These are phyloP conservation scores for Homarus americanus DNA, from an alignment of 1,140 invertebrate genomes.

Conservation along the genomic window DNA sequence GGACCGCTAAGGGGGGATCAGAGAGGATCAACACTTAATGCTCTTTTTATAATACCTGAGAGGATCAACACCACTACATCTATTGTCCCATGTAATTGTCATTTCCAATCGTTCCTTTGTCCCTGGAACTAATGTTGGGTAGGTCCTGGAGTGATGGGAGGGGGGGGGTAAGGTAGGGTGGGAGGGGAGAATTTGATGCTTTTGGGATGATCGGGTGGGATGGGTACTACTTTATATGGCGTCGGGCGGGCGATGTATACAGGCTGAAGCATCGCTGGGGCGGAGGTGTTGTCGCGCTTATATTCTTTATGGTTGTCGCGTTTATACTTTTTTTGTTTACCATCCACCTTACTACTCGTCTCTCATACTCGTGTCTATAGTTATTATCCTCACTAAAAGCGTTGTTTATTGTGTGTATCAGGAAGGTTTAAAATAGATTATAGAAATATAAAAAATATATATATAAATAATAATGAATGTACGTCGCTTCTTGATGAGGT, in stretches of 20 bases:
- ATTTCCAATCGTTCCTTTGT: background rate
- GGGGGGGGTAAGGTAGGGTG: background rate
- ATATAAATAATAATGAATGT: no score
- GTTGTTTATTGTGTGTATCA: no score
- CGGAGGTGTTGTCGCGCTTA: background rate
- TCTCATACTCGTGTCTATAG: no score
- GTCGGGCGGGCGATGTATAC: background rate
- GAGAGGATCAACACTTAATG: background rate
- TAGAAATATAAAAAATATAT: no score
- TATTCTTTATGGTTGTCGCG: conserved; percentile 10
- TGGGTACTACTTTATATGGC: background rate
- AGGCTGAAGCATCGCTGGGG: background rate
- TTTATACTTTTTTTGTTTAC: background rate
- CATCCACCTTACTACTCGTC: no score
- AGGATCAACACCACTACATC: background rate
- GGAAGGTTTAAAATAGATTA: no score
- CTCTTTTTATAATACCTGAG: background rate
- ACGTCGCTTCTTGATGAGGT: no score
- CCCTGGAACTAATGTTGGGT: conserved; percentile 1
- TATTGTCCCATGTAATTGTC: background rate
- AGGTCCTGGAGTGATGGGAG: background rate
- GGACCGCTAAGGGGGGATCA: background rate
- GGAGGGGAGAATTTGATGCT: background rate
- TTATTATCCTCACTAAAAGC: no score
- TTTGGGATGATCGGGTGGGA: conserved; percentile 1